A percentile compares a stretch with the other conserved stretches of the same genome.
Evolutionary conservation across 2,797 vertebrate species (phyloP).

Genomic region (Spea hammondii): DNA sequence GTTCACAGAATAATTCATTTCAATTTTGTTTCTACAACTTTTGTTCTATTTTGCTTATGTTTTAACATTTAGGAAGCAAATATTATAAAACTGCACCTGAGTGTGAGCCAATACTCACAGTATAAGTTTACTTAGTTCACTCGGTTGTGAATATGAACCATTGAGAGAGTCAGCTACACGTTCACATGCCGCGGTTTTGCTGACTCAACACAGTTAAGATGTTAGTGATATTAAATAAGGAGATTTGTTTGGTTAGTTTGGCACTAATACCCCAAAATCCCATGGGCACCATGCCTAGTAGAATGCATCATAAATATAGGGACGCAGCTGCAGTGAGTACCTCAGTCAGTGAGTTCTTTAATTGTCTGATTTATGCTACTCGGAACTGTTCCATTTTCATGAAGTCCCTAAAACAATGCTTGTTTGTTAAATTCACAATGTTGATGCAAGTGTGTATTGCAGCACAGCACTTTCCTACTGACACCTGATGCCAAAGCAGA

Average conservation of each 20-base stretch:
- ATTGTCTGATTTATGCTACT: constrained; percentile 29
- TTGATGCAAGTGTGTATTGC: constrained; percentile 1
- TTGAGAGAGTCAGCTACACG: constrained; percentile 18
- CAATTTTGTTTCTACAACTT: too few species aligned
- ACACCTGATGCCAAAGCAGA: constrained; percentile 30
- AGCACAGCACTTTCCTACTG: constrained; percentile 26
- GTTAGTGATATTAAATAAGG: constrained; percentile 41
- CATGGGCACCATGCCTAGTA: constrained; percentile 37
- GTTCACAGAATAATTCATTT: too few species aligned
- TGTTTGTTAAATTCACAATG: constrained; percentile 23
- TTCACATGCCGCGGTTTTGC: constrained; percentile 9
- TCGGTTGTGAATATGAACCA: neutral
- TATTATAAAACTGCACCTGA: too few species aligned
- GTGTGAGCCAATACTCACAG: too few species aligned
- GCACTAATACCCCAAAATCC: constrained; percentile 34
- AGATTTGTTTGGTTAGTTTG: constrained; percentile 34
- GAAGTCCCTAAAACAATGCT: constrained; percentile 13
- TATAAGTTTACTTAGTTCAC: too few species aligned
- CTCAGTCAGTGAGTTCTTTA: constrained; percentile 11
- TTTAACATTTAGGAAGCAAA: too few species aligned
- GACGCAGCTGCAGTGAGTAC: constrained; percentile 31
- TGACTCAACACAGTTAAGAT: constrained; percentile 26
- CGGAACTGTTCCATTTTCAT: constrained; percentile 16
- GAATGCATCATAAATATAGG: constrained; percentile 34
- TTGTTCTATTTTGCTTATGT: too few species aligned